These are phyloP conservation scores for Heliconius charithonia DNA, from an alignment of 2,888 invertebrate species.

Conservation along the genomic window DNA sequence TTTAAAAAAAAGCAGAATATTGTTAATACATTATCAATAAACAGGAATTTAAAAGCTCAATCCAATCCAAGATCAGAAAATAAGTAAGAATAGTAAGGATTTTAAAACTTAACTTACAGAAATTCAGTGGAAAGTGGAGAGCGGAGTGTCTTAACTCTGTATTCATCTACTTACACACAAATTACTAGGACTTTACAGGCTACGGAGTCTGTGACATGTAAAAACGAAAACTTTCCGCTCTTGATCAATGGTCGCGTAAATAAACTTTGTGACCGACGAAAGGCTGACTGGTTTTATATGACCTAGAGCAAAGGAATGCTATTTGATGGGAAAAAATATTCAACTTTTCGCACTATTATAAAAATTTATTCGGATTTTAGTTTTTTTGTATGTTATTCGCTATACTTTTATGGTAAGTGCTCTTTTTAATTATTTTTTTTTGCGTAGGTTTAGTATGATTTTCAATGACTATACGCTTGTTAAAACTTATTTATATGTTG, in stretches of 20 bases:
- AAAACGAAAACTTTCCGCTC: constrained; percentile 16
- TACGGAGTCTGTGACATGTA: constrained; percentile 15
- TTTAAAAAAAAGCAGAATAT: no score
- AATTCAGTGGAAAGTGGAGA: no score
- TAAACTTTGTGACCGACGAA: constrained; percentile 25
- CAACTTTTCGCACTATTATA: constrained; percentile 6
- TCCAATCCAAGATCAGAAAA: background rate
- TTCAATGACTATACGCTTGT: no score
- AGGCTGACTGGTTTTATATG: constrained; percentile 27
- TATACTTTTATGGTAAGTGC: background rate
- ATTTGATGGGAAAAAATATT: constrained; percentile 21
- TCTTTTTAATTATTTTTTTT: background rate
- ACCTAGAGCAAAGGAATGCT: constrained; percentile 30
- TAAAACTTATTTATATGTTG: no score
- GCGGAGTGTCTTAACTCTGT: no score
- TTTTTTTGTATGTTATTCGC: constrained; percentile 11
- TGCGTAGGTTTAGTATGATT: background rate
- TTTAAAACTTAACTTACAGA: background rate
- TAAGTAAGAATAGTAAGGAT: no score
- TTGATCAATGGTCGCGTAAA: constrained; percentile 21
- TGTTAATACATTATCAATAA: no score
- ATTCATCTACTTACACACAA: background rate
- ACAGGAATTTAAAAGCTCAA: background rate
- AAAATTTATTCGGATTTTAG: background rate
- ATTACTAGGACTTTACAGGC: constrained; percentile 10